A percentile compares a stretch with the other conserved stretches of the same genome.
These are phyloP conservation scores for Mesoclemmys tuberculata DNA, from an alignment of 2,113 vertebrate genomes.

Conservation along the genomic window DNA sequence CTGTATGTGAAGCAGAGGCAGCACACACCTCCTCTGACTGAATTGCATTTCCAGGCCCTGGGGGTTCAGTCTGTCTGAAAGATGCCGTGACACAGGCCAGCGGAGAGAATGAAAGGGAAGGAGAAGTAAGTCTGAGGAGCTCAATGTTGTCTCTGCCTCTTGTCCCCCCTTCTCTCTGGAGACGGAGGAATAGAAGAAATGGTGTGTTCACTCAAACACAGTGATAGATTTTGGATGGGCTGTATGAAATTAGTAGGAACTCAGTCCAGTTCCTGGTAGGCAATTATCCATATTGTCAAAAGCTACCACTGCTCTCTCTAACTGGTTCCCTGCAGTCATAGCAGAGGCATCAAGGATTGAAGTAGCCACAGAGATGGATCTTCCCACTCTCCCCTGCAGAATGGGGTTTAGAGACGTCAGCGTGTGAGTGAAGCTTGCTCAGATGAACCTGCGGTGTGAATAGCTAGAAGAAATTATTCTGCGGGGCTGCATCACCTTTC, in stretches of 20 bases:
- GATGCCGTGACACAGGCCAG: neutral
- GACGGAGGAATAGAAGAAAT: neutral
- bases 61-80: neutral
- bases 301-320: neutral
- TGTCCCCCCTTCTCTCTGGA: neutral
- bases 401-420: neutral
- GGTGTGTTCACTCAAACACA: neutral
- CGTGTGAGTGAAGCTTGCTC: neutral
- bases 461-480: neutral
- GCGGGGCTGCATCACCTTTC: neutral
- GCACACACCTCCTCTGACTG: neutral
- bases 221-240: neutral
- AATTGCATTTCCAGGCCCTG: neutral
- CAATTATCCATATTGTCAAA: neutral
- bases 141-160: neutral
- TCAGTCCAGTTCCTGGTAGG: neutral
- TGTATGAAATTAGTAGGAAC: neutral
- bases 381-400: neutral
- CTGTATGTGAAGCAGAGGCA: neutral
- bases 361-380: too few relatives aligned
- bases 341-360: neutral
- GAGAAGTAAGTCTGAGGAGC: neutral
- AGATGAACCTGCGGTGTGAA: neutral
- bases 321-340: neutral
- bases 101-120: neutral